Conservation (phyloP, 2,113 vertebrate genomes). For the Catharus fuscescens region DNA sequence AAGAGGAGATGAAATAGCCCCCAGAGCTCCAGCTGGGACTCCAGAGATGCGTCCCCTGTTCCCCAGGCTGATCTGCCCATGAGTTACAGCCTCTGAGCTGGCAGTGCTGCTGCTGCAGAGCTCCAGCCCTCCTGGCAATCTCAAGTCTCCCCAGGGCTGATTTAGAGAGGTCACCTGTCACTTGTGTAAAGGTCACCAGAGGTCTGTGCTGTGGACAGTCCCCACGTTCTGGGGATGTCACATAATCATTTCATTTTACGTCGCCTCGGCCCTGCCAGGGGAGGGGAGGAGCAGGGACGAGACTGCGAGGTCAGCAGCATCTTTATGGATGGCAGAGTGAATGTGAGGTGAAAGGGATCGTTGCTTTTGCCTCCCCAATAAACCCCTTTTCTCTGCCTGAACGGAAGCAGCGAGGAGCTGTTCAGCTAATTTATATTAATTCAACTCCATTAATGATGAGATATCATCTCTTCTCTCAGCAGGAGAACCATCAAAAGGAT, state of each 20-base stretch:
- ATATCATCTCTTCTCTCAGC: conserved; percentile 69
- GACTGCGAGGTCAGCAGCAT: conserved; percentile 69
- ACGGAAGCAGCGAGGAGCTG: conserved; percentile 43
- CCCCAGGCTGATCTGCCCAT: neutral
- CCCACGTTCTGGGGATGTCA: neutral
- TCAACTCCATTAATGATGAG: conserved; percentile 81
- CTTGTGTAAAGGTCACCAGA: conserved; percentile 6
- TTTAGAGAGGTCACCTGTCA: conserved; percentile 58
- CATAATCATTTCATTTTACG: conserved; percentile 41
- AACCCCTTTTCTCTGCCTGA: conserved; percentile 71
- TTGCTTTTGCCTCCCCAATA: conserved; percentile 60
- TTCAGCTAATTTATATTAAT: conserved; percentile 82
- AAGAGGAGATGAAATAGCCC: neutral
- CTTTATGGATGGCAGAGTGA: conserved; percentile 70
- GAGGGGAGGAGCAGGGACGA: conserved; percentile 4
- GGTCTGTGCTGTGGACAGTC: conserved; percentile 9
- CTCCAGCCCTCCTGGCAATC: neutral
- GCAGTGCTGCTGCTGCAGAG: neutral
- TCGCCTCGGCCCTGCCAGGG: neutral
- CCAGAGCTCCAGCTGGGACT: neutral
- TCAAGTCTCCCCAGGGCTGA: neutral
- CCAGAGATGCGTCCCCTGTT: neutral
- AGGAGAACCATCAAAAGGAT: conserved; percentile 69
- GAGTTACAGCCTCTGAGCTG: neutral
- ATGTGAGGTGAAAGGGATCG: conserved; percentile 70